These are phyloP conservation scores for Kryphioiulus occultus DNA, from an alignment of 2,888 invertebrate genomes.

Conservation along the genomic window DNA sequence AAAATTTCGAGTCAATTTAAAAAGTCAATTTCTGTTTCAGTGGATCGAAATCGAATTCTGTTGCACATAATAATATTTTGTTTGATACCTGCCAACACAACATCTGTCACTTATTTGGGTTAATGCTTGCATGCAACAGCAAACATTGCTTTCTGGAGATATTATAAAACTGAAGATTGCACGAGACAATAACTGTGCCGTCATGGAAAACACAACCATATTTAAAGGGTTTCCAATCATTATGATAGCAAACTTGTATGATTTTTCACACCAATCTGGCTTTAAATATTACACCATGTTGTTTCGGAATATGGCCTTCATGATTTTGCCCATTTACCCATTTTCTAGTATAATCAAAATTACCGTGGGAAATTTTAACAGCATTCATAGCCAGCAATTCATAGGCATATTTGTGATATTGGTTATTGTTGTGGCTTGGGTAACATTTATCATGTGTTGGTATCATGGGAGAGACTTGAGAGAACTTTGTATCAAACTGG, in stretches of 20 bases:
- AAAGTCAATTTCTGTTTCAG: too few relatives aligned
- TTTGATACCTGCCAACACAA: too few relatives aligned
- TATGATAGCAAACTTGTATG: background rate
- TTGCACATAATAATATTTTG: too few relatives aligned
- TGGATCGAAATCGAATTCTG: too few relatives aligned
- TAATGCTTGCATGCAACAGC: too few relatives aligned
- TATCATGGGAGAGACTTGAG: background rate
- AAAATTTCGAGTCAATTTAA: too few relatives aligned
- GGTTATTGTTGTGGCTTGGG: background rate
- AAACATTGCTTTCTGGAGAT: too few relatives aligned
- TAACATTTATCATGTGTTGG: background rate
- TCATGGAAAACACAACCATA: background rate
- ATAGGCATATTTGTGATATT: background rate
- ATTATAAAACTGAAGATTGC: too few relatives aligned
- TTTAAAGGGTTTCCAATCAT: background rate
- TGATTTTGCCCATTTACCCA: background rate
- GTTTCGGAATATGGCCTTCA: background rate
- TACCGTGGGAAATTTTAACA: background rate
- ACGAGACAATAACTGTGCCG: too few relatives aligned
- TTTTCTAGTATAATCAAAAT: background rate
- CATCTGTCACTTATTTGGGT: too few relatives aligned
- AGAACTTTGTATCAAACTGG: background rate
- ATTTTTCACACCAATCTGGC: background rate
- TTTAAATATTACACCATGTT: background rate
- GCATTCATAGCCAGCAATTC: background rate